Evolutionary conservation across 2,797 vertebrate genomes (phyloP).

Genomic region (Tragopan temminckii): DNA sequence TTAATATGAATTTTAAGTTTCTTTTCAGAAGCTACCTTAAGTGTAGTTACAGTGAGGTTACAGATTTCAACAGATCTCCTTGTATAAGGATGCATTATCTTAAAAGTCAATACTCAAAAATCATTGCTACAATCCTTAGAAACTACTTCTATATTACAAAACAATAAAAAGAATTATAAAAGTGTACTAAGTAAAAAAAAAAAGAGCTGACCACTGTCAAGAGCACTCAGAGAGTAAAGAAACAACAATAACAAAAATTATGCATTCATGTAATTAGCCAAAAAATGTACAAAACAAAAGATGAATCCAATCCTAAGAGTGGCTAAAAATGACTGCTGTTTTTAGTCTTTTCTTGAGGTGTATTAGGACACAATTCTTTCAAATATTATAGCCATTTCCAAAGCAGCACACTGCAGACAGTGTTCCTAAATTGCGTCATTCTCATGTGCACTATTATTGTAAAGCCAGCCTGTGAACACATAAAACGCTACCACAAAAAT

Average conservation of each 20-base stretch:
- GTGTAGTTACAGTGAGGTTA: background rate
- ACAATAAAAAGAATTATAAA: background rate
- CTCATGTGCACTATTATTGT: background rate
- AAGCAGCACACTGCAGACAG: background rate
- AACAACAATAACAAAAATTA: background rate
- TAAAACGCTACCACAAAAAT: background rate
- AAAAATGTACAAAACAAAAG: background rate
- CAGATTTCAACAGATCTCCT: background rate
- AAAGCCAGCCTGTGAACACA: background rate
- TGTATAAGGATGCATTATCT: background rate
- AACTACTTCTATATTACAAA: background rate
- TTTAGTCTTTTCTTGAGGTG: background rate
- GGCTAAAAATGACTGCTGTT: background rate
- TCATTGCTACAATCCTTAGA: background rate
- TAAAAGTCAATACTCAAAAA: background rate
- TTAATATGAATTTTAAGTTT: background rate
- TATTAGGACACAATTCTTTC: background rate
- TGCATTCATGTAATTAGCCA: background rate
- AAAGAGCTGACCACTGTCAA: background rate
- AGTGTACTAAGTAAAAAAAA: background rate
- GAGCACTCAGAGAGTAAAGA: background rate
- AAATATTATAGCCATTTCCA: background rate
- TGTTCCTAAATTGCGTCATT: background rate
- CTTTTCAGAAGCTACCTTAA: background rate
- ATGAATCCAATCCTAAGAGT: background rate